These are phyloP conservation scores for Apamea crenata DNA, from an alignment of 2,888 invertebrate genomes.

Conservation along the genomic window DNA sequence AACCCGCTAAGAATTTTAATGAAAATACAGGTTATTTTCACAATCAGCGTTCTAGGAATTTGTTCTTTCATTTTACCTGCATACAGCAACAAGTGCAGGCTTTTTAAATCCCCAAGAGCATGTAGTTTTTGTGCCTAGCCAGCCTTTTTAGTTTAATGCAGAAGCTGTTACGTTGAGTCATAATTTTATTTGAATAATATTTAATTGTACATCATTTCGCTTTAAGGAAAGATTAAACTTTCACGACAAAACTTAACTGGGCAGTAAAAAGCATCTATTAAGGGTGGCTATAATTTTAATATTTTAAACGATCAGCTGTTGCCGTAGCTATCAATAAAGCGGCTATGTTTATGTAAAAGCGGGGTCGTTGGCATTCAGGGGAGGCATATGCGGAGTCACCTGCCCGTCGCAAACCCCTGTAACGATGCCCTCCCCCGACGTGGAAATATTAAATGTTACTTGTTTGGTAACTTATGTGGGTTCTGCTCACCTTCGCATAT, in stretches of 20 bases:
- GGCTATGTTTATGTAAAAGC: slow-evolving; percentile 70
- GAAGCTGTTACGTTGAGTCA: slow-evolving; percentile 23
- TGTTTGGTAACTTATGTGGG: slow-evolving; percentile 81
- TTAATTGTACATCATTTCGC: slow-evolving; percentile 9
- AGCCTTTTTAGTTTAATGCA: slow-evolving; percentile 30
- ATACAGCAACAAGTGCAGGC: slow-evolving; percentile 61
- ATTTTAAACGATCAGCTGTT: slow-evolving; percentile 76
- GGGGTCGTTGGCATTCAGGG: slow-evolving; percentile 88
- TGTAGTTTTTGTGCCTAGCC: slow-evolving; percentile 32
- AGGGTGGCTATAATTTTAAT: slow-evolving; percentile 48
- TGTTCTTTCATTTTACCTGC: slow-evolving; percentile 39
- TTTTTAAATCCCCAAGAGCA: slow-evolving; percentile 38
- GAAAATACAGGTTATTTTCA: slow-evolving; percentile 53
- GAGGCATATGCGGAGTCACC: slow-evolving; percentile 88
- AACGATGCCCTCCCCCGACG: slow-evolving; percentile 76
- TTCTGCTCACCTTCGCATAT: slow-evolving; percentile 68
- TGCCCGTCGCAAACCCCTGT: slow-evolving; percentile 79
- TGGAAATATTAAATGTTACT: slow-evolving; percentile 89
- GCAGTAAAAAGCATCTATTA: slow-evolving; percentile 40
- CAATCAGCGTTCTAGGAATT: slow-evolving; percentile 46
- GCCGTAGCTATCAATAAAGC: slow-evolving; percentile 65
- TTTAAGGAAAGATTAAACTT: slow-evolving; percentile 34
- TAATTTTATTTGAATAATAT: slow-evolving; percentile 38
- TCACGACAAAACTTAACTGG: slow-evolving; percentile 22
- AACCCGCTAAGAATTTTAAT: slow-evolving; percentile 52